Evolutionary conservation across 2,797 vertebrate genomes (phyloP), one percentile per base, ranked within the genome.

Genomic region (Notoglanidium macrostoma): DNA sequence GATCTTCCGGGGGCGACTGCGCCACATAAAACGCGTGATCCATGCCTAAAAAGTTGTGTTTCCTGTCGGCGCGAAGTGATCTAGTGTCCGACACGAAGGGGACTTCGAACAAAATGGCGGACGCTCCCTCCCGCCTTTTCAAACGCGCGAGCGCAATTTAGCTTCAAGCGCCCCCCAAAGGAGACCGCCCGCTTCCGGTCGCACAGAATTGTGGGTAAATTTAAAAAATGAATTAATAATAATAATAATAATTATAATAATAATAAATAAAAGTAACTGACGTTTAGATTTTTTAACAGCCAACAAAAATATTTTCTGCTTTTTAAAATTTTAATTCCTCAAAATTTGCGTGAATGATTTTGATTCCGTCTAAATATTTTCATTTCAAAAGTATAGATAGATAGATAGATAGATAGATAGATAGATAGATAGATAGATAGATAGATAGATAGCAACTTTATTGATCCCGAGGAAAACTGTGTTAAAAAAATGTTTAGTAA

Each of bases 1-100:
- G 84, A 32, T 92, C 88, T 54, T 86, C 89, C 15, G 87, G 85
- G 29, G 87, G 88, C 26, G 87, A 88, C 67, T 90, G 89, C 57
- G 89, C 91, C 70, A 90, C 88, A 54, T 90, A 91, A 65, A 89
- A 85, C 59, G 89, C 89, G 84, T 91, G 91, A 85, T 91, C 91
- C 91, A 90, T 90, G 73, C 63, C 83, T 84, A 54, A 51, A 82
- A 80, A 55, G 68, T 82, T 68, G 83, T 81, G 51, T 79, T 83
- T 78, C 54, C 88, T 91, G 85, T 70, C 73, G 81, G 78, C 85
- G 87, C 74, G 84, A 87, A 91, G 90, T 88, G 90, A 7, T 44
- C 88, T 82, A 90, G 84, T 89, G 90, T 83, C 59, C 84, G 77
- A 59, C 83, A n/a, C 68, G 86, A 89, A 91, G 90, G 84, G 90